These are phyloP conservation scores for Corella eumyota DNA, from an alignment of 23 tunicate genomes.

Conservation along the genomic window DNA sequence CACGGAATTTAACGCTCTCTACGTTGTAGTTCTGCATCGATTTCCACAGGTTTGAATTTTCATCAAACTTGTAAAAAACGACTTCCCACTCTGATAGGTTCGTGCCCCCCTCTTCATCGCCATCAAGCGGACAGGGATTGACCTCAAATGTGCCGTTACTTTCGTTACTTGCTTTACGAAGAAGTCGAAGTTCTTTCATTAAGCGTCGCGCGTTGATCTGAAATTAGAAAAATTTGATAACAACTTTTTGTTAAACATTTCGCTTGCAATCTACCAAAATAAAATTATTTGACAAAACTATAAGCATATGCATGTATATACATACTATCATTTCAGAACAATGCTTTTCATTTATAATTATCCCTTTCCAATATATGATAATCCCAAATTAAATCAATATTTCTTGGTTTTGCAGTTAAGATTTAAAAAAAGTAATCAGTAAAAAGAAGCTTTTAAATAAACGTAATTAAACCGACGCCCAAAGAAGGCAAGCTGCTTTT, in stretches of 20 bases:
- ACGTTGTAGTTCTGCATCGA: constrained; percentile 53
- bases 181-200: constrained; percentile 36
- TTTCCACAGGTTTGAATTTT: constrained; percentile 44
- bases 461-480: too few relatives aligned
- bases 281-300: not conserved
- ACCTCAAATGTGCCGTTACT: constrained; percentile 50
- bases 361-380: too few relatives aligned
- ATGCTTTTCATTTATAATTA: too few relatives aligned
- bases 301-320: not conserved
- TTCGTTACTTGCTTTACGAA: constrained; percentile 36
- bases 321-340: too few relatives aligned
- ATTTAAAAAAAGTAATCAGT: too few relatives aligned
- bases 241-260: too few relatives aligned
- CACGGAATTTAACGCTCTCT: constrained; percentile 46
- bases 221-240: too few relatives aligned
- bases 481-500: too few relatives aligned
- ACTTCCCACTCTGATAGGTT: constrained; percentile 68
- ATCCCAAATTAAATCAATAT: too few relatives aligned
- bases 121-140: constrained; percentile 11
- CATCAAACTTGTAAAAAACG: constrained; percentile 51
- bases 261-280: not conserved
- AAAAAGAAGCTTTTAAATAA: too few relatives aligned
- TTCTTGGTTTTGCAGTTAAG: too few relatives aligned
- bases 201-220: constrained; percentile 38
- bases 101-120: constrained; percentile 20